Evolutionary conservation across 1,140 invertebrate genomes (phyloP).

Genomic region (Drosophila navojoa): DNA sequence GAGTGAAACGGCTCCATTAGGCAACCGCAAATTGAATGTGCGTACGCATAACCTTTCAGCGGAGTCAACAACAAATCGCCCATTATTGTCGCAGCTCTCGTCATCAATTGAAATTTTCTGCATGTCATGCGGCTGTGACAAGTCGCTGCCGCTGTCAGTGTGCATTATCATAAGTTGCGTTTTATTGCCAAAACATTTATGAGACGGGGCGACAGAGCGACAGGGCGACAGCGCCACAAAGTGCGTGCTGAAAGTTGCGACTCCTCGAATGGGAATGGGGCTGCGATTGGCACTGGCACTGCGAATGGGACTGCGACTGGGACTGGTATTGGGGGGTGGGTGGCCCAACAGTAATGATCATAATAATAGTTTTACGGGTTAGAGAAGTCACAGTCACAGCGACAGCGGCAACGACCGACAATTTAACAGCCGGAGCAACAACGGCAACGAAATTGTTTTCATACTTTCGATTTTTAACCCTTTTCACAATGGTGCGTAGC

Average conservation of each 20-base stretch:
- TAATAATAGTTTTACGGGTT: constrained; percentile 80
- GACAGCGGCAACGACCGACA: constrained; percentile 66
- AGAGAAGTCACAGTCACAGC: constrained; percentile 78
- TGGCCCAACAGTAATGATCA: constrained; percentile 61
- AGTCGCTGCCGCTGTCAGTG: constrained; percentile 64
- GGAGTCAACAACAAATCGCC: constrained; percentile 40
- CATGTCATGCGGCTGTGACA: constrained; percentile 46
- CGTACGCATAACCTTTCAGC: constrained; percentile 18
- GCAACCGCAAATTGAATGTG: constrained; percentile 15
- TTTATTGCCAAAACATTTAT: constrained; percentile 82
- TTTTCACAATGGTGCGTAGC: constrained; percentile 44
- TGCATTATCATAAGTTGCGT: constrained; percentile 78
- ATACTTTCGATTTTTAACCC: constrained; percentile 63
- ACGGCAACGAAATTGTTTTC: constrained; percentile 61
- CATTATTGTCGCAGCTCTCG: constrained; percentile 48
- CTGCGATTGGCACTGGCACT: neutral
- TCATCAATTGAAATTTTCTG: constrained; percentile 49
- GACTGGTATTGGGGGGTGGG: neutral
- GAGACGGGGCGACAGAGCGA: constrained; percentile 35
- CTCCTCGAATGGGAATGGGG: neutral
- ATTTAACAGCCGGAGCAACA: constrained; percentile 56
- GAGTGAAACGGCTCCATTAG: neutral
- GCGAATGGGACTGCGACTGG: neutral
- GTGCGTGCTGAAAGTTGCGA: constrained; percentile 68
- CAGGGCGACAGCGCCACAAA: constrained; percentile 43